Base-by-base conservation (phyloP, 1,140 invertebrate genomes). In the Neotoxoptera formosana region DNA sequence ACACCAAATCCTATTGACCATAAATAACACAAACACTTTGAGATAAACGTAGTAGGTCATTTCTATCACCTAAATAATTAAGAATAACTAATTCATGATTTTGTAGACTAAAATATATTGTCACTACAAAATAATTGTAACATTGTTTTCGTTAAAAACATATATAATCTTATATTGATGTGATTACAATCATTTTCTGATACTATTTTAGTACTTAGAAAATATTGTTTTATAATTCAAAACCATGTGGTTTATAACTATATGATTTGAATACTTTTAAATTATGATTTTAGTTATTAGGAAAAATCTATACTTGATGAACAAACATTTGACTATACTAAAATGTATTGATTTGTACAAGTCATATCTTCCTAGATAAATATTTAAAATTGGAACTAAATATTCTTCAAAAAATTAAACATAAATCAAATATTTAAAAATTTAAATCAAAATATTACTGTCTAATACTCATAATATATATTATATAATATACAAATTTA, bases 21-120 rank as follows among this genome's bases (percentile, higher is more conserved):
- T 56, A 56, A 25, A 17, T 34, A 36, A 88, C 23, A n/a, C 8
- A 51, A 34, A 51, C 47, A 88, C 20, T 56, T 30, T 36, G 34
- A 41, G n/a, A 30, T 60, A 14, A 56, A 89, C 45, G 36, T 51
- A 51, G 47, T 88, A 87, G n/a, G n/a, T 9, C 21, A 89, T 53
- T 51, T 36, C 51, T 41, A 90, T 41, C 88, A 60, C 51, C 88
- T 60, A 90, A 41, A 36, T 90, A 53, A 41, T 53, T 56, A 60
- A 41, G 14, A 36, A 60, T 7, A 56, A 30, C 30, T n/a, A n/a
- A 76, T 76, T n/a, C n/a, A 17, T 7, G 20, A 21, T 51, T 51
- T 53, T 88, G n/a, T 34, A 88, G 36, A 34, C n/a, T 21, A 88
- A 48, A n/a, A n/a, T n/a, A 88, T 23, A 51, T 34, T 51, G 47